phyloP scores from a whole-genome alignment of 1,140 invertebrate species.

The Hylaeus anthracinus region DNA sequence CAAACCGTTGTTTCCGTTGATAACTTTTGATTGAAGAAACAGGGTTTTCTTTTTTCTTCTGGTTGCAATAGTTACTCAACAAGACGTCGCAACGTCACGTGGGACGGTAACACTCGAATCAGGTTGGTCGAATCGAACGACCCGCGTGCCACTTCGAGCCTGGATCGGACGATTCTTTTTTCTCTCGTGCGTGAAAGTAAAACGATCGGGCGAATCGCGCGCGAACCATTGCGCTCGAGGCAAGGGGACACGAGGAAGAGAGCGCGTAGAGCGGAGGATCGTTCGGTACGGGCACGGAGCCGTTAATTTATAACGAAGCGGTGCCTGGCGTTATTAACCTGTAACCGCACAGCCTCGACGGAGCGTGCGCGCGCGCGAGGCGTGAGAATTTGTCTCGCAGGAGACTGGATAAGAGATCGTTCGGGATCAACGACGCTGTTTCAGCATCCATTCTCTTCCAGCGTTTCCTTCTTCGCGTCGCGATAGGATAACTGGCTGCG shows the following conservation, averaged over 20 bases:
- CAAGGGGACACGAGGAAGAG: conserved; percentile 31
- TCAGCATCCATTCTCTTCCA: conserved; percentile 42
- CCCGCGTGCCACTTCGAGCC: not conserved
- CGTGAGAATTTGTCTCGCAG: conserved; percentile 62
- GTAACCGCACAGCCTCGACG: conserved; percentile 7
- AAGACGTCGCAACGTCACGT: too few species aligned
- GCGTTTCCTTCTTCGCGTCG: conserved; percentile 36
- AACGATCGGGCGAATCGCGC: conserved; percentile 9
- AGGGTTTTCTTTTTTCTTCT: too few species aligned
- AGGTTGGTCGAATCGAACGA: not conserved
- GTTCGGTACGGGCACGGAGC: conserved; percentile 14
- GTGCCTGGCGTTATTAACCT: conserved; percentile 51
- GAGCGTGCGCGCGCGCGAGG: conserved; percentile 34
- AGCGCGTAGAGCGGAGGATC: conserved; percentile 41
- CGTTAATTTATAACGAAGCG: conserved; percentile 54
- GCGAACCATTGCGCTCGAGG: not conserved
- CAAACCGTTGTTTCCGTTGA: too few species aligned
- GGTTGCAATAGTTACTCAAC: too few species aligned
- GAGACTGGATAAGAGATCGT: conserved; percentile 51
- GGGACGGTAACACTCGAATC: too few species aligned
- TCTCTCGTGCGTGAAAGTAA: conserved; percentile 5
- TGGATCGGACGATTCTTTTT: not conserved
- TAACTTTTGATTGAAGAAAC: too few species aligned
- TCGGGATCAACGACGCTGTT: conserved; percentile 49
- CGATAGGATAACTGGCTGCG: conserved; percentile 31